These are phyloP conservation scores for Corythornis vintsioides DNA, from an alignment of 2,113 vertebrate genomes.

Conservation along the genomic window DNA sequence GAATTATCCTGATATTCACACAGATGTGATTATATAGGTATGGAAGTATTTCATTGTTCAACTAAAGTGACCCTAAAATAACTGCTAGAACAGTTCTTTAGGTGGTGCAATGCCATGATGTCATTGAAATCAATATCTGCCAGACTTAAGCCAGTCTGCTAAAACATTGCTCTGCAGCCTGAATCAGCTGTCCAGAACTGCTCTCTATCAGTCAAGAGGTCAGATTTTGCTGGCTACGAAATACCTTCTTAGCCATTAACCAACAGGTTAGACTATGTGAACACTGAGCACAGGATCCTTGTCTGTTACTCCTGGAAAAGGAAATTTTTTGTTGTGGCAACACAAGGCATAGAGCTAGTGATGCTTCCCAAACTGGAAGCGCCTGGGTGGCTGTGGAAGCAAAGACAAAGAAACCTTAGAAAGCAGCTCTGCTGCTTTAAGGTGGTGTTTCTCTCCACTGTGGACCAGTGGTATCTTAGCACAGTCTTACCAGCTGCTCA, in stretches of 20 bases:
- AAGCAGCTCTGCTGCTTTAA: background rate
- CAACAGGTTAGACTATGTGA: fast-evolving
- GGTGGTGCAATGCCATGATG: background rate
- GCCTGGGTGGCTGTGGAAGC: background rate
- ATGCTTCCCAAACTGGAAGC: background rate
- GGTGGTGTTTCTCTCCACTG: background rate
- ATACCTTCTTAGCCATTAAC: background rate
- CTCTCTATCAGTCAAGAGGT: background rate
- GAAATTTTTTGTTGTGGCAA: background rate
- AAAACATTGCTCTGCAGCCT: background rate
- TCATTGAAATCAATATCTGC: background rate
- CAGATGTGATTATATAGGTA: background rate
- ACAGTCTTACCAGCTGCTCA: background rate
- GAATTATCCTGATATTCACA: background rate
- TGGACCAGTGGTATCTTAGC: fast-evolving
- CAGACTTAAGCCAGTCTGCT: background rate
- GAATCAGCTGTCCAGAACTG: background rate
- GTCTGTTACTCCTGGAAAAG: background rate
- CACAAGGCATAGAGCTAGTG: background rate
- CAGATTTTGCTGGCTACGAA: background rate
- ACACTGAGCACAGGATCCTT: fast-evolving
- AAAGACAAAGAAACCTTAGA: background rate
- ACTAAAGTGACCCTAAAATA: background rate
- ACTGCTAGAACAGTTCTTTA: background rate
- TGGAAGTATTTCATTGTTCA: background rate